Evolutionary conservation across 2,797 vertebrate species (phyloP).

Genomic region (Gymnothorax javanicus): DNA sequence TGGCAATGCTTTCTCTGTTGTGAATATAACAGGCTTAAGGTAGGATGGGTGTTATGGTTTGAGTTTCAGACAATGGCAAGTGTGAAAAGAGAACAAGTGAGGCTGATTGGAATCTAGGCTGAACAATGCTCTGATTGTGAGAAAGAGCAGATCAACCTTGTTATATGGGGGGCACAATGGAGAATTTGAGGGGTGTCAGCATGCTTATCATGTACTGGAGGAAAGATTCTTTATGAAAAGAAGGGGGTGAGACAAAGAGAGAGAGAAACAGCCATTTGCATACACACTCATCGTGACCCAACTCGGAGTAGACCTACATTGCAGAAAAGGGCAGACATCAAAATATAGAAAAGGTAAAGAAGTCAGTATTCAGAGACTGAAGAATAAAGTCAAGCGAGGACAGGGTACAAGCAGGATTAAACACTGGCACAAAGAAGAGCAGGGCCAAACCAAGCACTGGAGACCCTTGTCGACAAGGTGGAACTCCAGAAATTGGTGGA

Average conservation of each 20-base stretch:
- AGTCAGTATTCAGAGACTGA: too few relatives aligned
- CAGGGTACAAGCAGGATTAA: too few relatives aligned
- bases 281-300: constrained; percentile 4
- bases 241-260: neutral
- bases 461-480: too few relatives aligned
- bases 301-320: too few relatives aligned
- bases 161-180: neutral
- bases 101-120: neutral
- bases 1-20: neutral
- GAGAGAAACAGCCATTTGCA: constrained; percentile 18
- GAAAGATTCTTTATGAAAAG: constrained; percentile 8
- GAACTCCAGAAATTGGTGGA: too few relatives aligned
- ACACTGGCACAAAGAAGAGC: too few relatives aligned
- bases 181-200: neutral
- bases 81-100: neutral
- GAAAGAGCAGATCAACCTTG: neutral
- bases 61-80: constrained; percentile 9
- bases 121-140: neutral
- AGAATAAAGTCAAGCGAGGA: too few relatives aligned
- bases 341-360: constrained; percentile 8
- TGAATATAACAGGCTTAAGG: constrained; percentile 16
- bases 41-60: neutral
- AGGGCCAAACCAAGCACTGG: too few relatives aligned
- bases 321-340: too few relatives aligned
- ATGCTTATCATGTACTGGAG: neutral